Conservation (phyloP, 2,888 invertebrate species). For the Patella depressa region DNA sequence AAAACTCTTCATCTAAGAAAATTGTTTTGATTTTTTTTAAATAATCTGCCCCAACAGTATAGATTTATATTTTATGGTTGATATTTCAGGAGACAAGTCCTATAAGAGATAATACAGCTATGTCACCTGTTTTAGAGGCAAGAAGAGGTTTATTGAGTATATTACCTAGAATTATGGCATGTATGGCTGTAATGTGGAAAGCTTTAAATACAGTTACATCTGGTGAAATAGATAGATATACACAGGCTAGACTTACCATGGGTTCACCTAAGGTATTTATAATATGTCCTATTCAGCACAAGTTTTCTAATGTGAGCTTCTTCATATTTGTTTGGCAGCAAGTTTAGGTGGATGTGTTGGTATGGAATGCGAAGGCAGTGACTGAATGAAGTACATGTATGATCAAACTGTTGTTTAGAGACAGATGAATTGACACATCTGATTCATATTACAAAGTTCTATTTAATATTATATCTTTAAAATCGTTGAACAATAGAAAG, state of each 20-base stretch:
- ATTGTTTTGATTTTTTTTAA: no score
- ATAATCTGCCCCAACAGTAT: neutral
- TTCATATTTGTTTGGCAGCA: no score
- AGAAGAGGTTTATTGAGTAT: slow-evolving; percentile 83
- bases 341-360: no score
- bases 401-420: no score
- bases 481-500: neutral
- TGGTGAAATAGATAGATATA: slow-evolving; percentile 45
- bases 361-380: no score
- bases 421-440: no score
- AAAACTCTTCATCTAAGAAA: no score
- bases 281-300: no score
- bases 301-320: no score
- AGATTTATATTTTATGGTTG: neutral
- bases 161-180: slow-evolving; percentile 85
- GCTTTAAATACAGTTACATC: slow-evolving; percentile 72
- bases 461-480: neutral
- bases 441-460: no score
- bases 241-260: slow-evolving; percentile 65
- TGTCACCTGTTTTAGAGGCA: slow-evolving; percentile 75
- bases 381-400: no score
- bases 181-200: slow-evolving; percentile 85
- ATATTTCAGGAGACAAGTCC: slow-evolving; percentile 63
- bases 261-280: slow-evolving; percentile 73
- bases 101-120: slow-evolving; percentile 52